Evolutionary conservation across 1,140 invertebrate genomes (phyloP).

Genomic region (Oreohelix idahoensis): DNA sequence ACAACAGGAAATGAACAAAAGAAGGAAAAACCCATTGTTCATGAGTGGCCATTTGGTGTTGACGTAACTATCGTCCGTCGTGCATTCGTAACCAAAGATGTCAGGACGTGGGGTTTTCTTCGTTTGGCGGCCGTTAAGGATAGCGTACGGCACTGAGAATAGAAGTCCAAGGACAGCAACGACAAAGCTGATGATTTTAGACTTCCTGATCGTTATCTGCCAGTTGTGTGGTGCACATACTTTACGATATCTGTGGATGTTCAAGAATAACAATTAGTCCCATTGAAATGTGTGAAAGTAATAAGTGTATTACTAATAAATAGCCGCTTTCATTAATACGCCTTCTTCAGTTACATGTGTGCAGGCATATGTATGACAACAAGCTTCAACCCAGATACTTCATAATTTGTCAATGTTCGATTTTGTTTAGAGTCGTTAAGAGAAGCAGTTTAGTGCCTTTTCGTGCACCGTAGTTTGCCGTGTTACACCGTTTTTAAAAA

Average conservation of each 20-base stretch:
- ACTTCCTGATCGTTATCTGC: not conserved
- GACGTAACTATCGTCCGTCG: not conserved
- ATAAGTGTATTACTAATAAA: too few relatives aligned
- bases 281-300: too few relatives aligned
- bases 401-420: too few relatives aligned
- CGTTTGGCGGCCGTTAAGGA: constrained; percentile 16
- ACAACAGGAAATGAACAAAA: constrained; percentile 2
- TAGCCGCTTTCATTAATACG: too few relatives aligned
- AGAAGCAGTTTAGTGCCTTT: too few relatives aligned
- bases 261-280: not conserved
- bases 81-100: constrained; percentile 19
- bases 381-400: too few relatives aligned
- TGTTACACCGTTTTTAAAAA: too few relatives aligned
- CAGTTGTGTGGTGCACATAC: constrained; percentile 13
- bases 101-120: not conserved
- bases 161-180: not conserved
- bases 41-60: constrained; percentile 13
- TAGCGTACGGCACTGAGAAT: constrained; percentile 22
- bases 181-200: constrained; percentile 11
- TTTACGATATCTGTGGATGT: constrained; percentile 14
- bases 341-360: too few relatives aligned
- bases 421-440: too few relatives aligned
- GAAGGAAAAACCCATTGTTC: constrained; percentile 10
- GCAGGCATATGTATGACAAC: too few relatives aligned
- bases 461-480: too few relatives aligned